Percentiles rank a stretch among this genome's conserved stretches.
These are phyloP conservation scores for Hanleya hanleyi DNA, from an alignment of 2,888 invertebrate genomes.

Conservation along the genomic window DNA sequence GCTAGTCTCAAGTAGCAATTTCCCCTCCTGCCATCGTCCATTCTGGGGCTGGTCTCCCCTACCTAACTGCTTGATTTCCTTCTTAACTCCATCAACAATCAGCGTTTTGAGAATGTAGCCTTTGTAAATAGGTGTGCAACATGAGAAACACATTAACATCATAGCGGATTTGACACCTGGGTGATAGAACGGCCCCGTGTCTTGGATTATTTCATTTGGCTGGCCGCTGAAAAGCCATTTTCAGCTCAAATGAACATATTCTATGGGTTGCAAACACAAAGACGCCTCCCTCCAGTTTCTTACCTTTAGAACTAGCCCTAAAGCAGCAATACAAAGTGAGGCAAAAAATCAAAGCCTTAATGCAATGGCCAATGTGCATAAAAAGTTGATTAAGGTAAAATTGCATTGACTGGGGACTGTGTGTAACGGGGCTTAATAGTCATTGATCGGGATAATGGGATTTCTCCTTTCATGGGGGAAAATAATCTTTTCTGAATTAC, in stretches of 20 bases:
- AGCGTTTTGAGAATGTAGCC: background rate
- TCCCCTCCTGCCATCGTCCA: background rate
- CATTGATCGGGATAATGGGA: background rate
- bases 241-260: background rate
- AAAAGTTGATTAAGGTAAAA: background rate
- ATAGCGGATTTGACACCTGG: background rate
- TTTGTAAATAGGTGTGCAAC: background rate
- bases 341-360: background rate
- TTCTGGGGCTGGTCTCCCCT: background rate
- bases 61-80: conserved; percentile 4
- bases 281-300: background rate
- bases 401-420: background rate
- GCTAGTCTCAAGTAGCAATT: conserved; percentile 4
- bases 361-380: background rate
- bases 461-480: background rate
- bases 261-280: background rate
- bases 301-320: background rate
- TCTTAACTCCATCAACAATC: conserved; percentile 8
- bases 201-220: background rate
- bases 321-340: background rate
- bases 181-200: background rate
- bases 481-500: background rate
- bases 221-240: background rate
- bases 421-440: background rate
- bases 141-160: conserved; percentile 5